Base-by-base conservation (phyloP, 2,113 vertebrate species). In the Guaruba guarouba region DNA sequence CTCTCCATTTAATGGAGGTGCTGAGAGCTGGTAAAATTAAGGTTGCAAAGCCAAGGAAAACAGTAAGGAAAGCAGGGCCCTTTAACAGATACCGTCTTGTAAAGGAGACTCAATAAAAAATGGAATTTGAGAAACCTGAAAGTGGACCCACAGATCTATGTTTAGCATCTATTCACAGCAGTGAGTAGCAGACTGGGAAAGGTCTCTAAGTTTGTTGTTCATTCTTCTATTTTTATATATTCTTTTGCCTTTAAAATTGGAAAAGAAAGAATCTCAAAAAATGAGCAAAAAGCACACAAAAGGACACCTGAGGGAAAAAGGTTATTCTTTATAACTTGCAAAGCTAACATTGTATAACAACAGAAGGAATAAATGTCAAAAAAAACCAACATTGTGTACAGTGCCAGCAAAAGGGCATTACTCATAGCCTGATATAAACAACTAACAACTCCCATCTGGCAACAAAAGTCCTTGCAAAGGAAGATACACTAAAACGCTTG, bases 401-500 rank as follows among this genome's bases (percentile, higher is more conserved):
- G 18, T 66, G 90, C 48, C 93, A 89, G 91, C 35, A 73, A 97
- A 94, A 97, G 78, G 91, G 66, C 86, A 90, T 96, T 94, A 88
- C 83, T 95, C 92, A 94, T 39, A 92, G 71, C 14, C 75, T 95
- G 78, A 92, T 67, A 91, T 88, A 96, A 97, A 97, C 92, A 96
- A 95, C 80, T 88, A 96, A 91, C 90, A 96, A 92, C 54, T 94
- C 94, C 95, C 92, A 96, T 86, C 92, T 97, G 93, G 88, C 88
- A 97, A 67, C 48, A 91, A 54, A 93, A 85, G 35, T 54, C 78
- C 95, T 78, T 93, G 83, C 3, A 0, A 93, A 95, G 76, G 77
- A 54, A 95, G 95, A 94, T 82, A 59, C 23, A 14, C 57, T 78
- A 66, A 82, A 95, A 91, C 20, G 82, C 78, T 61, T 92, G 64